phyloP scores from a whole-genome alignment of 2,113 vertebrate genomes.

The Muntiacus reevesi region DNA sequence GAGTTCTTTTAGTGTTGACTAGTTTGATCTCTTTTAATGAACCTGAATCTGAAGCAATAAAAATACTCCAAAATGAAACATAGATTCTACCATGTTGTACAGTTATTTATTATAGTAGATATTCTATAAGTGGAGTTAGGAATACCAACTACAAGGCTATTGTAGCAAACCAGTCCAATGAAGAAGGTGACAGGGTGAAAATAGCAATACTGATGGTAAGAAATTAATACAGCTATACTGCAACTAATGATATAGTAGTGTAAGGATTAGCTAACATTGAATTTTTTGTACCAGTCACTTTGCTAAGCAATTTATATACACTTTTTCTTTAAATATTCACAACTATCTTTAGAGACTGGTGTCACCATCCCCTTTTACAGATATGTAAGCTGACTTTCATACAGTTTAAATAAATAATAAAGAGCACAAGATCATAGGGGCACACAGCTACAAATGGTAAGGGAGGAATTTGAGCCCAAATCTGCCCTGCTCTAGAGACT shows the following conservation, averaged over 20 bases:
- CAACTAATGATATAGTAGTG: neutral
- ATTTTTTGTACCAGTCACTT: neutral
- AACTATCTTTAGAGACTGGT: neutral
- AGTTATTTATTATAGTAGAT: neutral
- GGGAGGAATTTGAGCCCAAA: neutral
- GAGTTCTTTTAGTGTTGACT: neutral
- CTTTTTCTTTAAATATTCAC: neutral
- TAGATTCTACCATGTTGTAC: neutral
- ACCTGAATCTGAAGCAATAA: neutral
- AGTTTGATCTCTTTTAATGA: neutral
- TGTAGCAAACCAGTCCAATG: neutral
- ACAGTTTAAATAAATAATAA: neutral
- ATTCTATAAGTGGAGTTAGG: neutral
- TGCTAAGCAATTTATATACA: neutral
- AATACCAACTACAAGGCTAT: neutral
- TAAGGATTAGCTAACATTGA: neutral
- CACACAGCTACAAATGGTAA: neutral
- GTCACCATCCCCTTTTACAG: neutral
- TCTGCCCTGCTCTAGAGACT: neutral
- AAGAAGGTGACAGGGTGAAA: neutral
- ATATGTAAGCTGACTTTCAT: neutral
- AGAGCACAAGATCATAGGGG: neutral
- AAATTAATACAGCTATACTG: neutral
- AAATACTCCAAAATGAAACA: constrained; percentile 24
- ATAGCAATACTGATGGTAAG: neutral